Evolutionary conservation across 2,888 invertebrate species (phyloP).

Genomic region (Leptopilina syphax): DNA sequence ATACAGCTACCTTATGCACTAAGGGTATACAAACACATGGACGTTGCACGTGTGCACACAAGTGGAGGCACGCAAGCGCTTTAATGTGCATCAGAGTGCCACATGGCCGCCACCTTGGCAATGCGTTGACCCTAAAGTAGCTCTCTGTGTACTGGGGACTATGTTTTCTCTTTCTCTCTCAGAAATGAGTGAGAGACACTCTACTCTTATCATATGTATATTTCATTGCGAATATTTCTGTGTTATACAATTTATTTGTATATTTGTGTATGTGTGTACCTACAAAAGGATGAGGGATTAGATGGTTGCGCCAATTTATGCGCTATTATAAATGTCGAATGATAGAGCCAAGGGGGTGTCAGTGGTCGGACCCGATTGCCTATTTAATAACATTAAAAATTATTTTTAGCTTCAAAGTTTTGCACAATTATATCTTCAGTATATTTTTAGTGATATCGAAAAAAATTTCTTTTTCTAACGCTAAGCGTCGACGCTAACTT

Average conservation of each 20-base stretch:
- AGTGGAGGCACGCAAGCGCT: constrained; percentile 59
- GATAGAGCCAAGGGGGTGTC: background rate
- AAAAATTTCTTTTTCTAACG: too few species aligned
- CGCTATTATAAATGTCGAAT: constrained; percentile 30
- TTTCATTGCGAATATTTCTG: too few species aligned
- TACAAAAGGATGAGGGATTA: constrained; percentile 24
- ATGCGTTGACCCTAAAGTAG: constrained; percentile 74
- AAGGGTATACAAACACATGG: constrained; percentile 3
- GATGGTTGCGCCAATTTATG: constrained; percentile 37
- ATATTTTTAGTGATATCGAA: too few species aligned
- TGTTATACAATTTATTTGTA: too few species aligned
- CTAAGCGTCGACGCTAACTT: too few species aligned
- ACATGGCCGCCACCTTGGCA: constrained; percentile 75
- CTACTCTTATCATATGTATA: background rate
- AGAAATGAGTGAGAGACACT: background rate
- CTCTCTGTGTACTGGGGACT: constrained; percentile 44
- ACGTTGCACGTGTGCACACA: constrained; percentile 15
- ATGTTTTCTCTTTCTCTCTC: background rate
- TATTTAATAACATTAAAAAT: too few species aligned
- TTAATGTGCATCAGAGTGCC: constrained; percentile 70
- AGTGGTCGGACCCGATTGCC: background rate
- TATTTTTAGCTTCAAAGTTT: too few species aligned
- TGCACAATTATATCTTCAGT: too few species aligned
- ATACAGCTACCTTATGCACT: constrained; percentile 39
- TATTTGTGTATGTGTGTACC: constrained; percentile 6